Percentiles rank a stretch among this genome's conserved stretches.
These are phyloP conservation scores for Buteo buteo DNA, from an alignment of 2,113 vertebrate genomes.

Conservation along the genomic window DNA sequence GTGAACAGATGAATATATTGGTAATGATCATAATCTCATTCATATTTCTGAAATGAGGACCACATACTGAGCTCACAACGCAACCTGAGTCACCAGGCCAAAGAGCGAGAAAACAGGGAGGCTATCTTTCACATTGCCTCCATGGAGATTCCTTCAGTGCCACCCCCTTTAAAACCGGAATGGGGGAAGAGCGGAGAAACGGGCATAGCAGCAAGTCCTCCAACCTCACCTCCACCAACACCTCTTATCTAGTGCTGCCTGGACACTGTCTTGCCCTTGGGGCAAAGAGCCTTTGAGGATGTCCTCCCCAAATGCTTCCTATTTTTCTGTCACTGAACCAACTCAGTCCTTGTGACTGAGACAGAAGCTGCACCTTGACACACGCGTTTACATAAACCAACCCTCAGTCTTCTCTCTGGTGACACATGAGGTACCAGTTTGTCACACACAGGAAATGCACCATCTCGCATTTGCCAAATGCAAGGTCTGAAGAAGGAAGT, in stretches of 20 bases:
- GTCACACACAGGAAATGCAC: background rate
- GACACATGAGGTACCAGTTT: background rate
- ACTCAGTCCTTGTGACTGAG: background rate
- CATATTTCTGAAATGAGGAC: background rate
- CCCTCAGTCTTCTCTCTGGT: background rate
- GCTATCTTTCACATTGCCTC: background rate
- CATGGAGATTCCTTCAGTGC: background rate
- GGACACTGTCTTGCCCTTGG: background rate
- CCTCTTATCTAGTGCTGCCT: background rate
- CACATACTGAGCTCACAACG: background rate
- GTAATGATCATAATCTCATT: constrained; percentile 27
- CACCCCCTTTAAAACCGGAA: background rate
- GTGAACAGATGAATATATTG: background rate
- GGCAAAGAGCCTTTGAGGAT: background rate
- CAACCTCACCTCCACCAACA: background rate
- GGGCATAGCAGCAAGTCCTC: background rate
- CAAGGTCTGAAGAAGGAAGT: background rate
- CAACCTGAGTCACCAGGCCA: constrained; percentile 17
- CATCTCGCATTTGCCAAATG: background rate
- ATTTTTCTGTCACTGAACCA: background rate
- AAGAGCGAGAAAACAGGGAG: background rate
- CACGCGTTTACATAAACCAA: background rate
- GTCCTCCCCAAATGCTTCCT: background rate
- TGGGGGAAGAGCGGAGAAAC: background rate
- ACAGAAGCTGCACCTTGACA: background rate